A percentile compares a stretch with the other conserved stretches of the same genome.
Evolutionary conservation across 2,113 vertebrate genomes (phyloP).

Genomic region (Callaeas wilsoni): DNA sequence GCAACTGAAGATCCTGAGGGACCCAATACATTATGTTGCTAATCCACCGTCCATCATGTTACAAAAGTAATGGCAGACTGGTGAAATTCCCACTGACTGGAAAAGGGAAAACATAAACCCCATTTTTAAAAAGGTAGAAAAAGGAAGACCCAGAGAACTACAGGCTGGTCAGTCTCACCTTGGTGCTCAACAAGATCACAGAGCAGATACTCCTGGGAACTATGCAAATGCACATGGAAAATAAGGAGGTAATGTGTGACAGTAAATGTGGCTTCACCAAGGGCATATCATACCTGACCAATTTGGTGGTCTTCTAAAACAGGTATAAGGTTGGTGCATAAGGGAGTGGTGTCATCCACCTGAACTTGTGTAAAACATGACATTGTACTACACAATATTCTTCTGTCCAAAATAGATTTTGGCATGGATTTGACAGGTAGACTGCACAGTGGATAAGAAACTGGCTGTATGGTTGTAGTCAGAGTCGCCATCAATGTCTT

Average conservation of each 20-base stretch:
- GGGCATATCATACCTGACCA: not conserved
- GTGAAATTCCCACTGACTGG: not conserved
- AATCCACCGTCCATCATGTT: not conserved
- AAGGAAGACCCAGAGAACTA: fast-evolving
- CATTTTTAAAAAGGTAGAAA: not conserved
- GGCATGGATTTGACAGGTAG: not conserved
- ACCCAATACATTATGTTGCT: not conserved
- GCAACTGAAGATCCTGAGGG: not conserved
- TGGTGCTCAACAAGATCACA: not conserved
- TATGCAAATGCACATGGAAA: not conserved
- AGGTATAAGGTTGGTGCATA: not conserved
- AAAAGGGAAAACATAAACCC: not conserved
- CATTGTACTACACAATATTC: not conserved
- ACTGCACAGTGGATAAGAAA: not conserved
- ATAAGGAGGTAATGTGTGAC: not conserved
- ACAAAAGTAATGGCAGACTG: not conserved
- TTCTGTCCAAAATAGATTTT: not conserved
- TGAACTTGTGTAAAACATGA: not conserved
- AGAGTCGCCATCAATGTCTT: fast-evolving
- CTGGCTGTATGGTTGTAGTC: fast-evolving
- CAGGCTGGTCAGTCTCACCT: not conserved
- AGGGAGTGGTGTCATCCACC: not conserved
- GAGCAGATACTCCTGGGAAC: not conserved
- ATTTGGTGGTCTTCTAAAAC: not conserved
- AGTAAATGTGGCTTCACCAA: not conserved